A percentile compares a stretch with the other conserved stretches of the same genome.
These are phyloP conservation scores for Morone saxatilis DNA, from an alignment of 2,113 vertebrate species.

Conservation along the genomic window DNA sequence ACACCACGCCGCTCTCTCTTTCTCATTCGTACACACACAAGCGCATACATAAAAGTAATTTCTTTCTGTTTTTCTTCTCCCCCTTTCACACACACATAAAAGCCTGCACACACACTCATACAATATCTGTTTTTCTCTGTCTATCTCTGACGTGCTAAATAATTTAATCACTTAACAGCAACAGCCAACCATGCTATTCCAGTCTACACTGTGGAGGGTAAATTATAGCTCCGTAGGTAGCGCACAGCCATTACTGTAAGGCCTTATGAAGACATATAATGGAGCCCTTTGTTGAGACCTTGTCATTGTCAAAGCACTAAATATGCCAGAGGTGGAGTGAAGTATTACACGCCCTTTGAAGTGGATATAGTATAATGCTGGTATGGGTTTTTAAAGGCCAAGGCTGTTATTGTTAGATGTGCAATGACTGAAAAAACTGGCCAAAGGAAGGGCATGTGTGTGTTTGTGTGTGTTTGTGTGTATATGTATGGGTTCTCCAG, in stretches of 20 bases:
- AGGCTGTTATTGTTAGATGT: conserved; percentile 38
- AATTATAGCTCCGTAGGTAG: conserved; percentile 57
- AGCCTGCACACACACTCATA: not conserved
- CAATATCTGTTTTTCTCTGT: conserved; percentile 36
- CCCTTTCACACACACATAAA: not conserved
- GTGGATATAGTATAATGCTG: conserved; percentile 44
- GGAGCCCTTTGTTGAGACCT: conserved; percentile 58
- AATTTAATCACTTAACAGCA: conserved; percentile 71
- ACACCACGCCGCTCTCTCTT: not conserved
- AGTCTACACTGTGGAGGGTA: conserved; percentile 37
- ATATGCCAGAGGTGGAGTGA: conserved; percentile 56
- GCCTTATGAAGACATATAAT: conserved; percentile 65
- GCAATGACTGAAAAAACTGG: conserved; percentile 32
- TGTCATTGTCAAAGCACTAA: conserved; percentile 65
- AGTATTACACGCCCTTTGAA: conserved; percentile 50
- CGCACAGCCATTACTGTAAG: conserved; percentile 59
- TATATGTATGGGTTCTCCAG: not conserved
- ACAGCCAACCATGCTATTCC: conserved; percentile 51
- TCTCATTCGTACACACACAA: not conserved
- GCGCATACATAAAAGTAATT: not conserved
- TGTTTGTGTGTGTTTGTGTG: not conserved
- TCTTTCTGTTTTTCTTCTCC: not conserved
- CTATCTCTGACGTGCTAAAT: conserved; percentile 58
- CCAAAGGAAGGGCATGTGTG: not conserved
- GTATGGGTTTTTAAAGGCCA: conserved; percentile 30